A percentile compares a stretch with the other conserved stretches of the same genome.
These are phyloP conservation scores for Menura novaehollandiae DNA, from an alignment of 2,113 vertebrate genomes.

Conservation along the genomic window DNA sequence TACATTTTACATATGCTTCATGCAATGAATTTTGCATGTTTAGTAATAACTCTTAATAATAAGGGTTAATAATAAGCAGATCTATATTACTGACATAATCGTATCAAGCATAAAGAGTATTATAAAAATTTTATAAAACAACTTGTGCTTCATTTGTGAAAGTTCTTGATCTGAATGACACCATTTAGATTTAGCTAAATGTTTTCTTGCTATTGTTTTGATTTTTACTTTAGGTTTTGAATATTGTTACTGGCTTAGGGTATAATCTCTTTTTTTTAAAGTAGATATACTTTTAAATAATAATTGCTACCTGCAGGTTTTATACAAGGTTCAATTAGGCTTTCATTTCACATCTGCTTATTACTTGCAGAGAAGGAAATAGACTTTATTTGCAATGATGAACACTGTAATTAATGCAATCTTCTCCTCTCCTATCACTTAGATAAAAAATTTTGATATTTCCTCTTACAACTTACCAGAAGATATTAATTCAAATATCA, in stretches of 20 bases:
- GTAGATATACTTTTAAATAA: slow-evolving; percentile 62
- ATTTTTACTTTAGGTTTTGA: slow-evolving; percentile 37
- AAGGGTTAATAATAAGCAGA: slow-evolving; percentile 65
- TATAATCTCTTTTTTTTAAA: slow-evolving; percentile 57
- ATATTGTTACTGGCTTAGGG: slow-evolving; percentile 37
- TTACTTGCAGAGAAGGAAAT: slow-evolving; percentile 45
- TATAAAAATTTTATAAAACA: slow-evolving; percentile 72
- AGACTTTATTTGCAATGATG: slow-evolving; percentile 40
- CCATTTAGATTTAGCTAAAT: slow-evolving; percentile 57
- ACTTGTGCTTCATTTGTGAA: slow-evolving; percentile 69
- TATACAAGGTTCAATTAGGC: slow-evolving; percentile 58
- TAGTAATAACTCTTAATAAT: slow-evolving; percentile 75
- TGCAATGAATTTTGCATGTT: slow-evolving; percentile 82
- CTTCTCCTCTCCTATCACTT: slow-evolving; percentile 11
- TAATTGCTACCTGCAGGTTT: slow-evolving; percentile 66
- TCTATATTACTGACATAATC: slow-evolving; percentile 69
- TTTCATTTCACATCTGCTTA: slow-evolving; percentile 52
- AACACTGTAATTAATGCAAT: slow-evolving; percentile 31
- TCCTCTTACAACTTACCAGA: not conserved
- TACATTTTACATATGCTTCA: slow-evolving; percentile 72
- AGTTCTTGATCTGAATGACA: slow-evolving; percentile 62
- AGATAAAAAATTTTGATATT: slow-evolving; percentile 9
- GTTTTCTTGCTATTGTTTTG: slow-evolving; percentile 26
- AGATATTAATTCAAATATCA: not conserved
- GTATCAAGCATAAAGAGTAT: slow-evolving; percentile 68